Percentiles rank a stretch among this genome's conserved stretches.
These are phyloP conservation scores for Anarsia innoxiella DNA, from an alignment of 2,888 invertebrate genomes.

Conservation along the genomic window DNA sequence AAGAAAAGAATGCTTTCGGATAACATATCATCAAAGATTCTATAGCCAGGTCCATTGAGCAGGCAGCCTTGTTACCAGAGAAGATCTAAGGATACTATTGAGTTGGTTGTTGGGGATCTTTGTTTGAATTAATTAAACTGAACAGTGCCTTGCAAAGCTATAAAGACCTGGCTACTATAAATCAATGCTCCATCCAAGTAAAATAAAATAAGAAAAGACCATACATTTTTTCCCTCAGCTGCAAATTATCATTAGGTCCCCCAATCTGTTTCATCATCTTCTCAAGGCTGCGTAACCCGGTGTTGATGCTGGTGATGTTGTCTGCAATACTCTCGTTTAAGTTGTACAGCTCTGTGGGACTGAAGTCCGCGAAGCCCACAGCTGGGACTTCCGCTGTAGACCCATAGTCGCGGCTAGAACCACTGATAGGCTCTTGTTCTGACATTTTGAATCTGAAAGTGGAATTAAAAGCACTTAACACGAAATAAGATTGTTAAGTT, in stretches of 20 bases:
- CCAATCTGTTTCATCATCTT: slow-evolving; percentile 84
- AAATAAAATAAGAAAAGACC: background rate
- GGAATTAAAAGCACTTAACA: too few species aligned
- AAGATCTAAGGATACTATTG: too few species aligned
- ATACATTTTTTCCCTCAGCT: slow-evolving; percentile 62
- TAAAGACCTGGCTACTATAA: too few species aligned
- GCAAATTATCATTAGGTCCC: slow-evolving; percentile 82
- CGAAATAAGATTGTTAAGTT: too few species aligned
- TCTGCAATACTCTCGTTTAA: slow-evolving; percentile 87
- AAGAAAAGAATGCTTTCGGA: too few species aligned
- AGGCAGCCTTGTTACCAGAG: too few species aligned
- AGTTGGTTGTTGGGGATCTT: too few species aligned
- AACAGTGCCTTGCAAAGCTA: too few species aligned
- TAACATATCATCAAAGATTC: too few species aligned
- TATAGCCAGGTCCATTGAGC: too few species aligned
- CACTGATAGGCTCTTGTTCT: slow-evolving; percentile 56
- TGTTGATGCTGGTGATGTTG: slow-evolving; percentile 85
- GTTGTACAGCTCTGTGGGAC: slow-evolving; percentile 84
- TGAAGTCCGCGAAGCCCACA: slow-evolving; percentile 81
- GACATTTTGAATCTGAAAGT: slow-evolving; percentile 38
- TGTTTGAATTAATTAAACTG: too few species aligned
- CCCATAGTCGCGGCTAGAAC: slow-evolving; percentile 59
- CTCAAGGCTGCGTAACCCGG: slow-evolving; percentile 82
- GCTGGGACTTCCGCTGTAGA: slow-evolving; percentile 70
- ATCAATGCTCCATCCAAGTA: too few species aligned